A percentile compares a stretch with the other conserved stretches of the same genome.
Evolutionary conservation across 2,888 invertebrate genomes (phyloP).

Genomic region (Drosophila hawaiiensis): DNA sequence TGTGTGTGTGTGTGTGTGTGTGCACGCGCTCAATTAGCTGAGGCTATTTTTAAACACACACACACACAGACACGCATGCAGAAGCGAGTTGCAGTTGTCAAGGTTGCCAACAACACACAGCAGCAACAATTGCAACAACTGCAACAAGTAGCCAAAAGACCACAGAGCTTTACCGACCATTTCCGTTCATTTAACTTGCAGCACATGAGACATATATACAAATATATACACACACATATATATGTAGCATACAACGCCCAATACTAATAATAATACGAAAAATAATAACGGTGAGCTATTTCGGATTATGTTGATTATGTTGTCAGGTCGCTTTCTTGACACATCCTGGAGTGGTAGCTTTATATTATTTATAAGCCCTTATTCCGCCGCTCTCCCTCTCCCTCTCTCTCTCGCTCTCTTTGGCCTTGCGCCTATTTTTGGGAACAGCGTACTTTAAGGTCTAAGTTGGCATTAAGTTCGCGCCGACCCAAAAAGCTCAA

Average conservation of each 20-base stretch:
- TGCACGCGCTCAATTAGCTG: conserved; percentile 21
- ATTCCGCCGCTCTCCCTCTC: not conserved
- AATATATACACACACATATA: not conserved
- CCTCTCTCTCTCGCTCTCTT: not conserved
- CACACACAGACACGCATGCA: conserved; percentile 6
- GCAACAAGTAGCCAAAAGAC: conserved; percentile 49
- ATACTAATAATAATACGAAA: not conserved
- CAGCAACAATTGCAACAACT: conserved; percentile 47
- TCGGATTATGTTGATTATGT: conserved; percentile 4
- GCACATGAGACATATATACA: not conserved
- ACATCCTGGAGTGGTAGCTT: conserved; percentile 13
- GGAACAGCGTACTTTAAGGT: conserved; percentile 14
- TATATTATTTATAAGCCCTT: conserved; percentile 10
- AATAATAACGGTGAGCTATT: not conserved
- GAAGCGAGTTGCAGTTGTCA: conserved; percentile 23
- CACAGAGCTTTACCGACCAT: not conserved
- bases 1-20: not conserved
- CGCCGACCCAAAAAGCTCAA: not conserved
- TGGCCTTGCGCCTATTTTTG: conserved; percentile 37
- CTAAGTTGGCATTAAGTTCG: conserved; percentile 9
- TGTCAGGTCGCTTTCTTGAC: conserved; percentile 6
- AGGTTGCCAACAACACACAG: conserved; percentile 30
- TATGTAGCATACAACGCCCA: not conserved
- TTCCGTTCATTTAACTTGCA: not conserved
- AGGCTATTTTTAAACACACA: conserved; percentile 25